Conservation (phyloP, 1,140 invertebrate species). For the Anthonomus grandis region DNA sequence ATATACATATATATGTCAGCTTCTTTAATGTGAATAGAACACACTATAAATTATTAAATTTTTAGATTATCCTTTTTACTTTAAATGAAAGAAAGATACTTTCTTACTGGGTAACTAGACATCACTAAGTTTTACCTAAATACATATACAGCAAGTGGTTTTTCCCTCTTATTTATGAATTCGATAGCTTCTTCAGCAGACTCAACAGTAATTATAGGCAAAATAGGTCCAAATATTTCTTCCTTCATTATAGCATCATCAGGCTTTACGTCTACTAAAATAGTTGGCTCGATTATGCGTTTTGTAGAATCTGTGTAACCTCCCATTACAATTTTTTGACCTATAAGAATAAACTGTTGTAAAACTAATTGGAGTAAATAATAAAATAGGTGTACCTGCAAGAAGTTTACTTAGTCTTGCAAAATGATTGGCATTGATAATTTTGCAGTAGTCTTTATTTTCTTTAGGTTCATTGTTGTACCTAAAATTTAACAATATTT, state of each 20-base stretch:
- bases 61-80: too few relatives aligned
- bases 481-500: too few relatives aligned
- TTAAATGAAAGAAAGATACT: too few relatives aligned
- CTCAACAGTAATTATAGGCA: slow-evolving; percentile 80
- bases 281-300: slow-evolving; percentile 78
- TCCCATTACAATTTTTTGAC: slow-evolving; percentile 69
- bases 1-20: too few relatives aligned
- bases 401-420: slow-evolving; percentile 50
- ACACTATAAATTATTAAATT: too few relatives aligned
- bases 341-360: slow-evolving; percentile 6
- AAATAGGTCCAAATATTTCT: slow-evolving; percentile 92
- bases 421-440: slow-evolving; percentile 82
- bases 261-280: slow-evolving; percentile 68
- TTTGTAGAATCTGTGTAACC: slow-evolving; percentile 71
- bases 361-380: neutral
- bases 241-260: slow-evolving; percentile 81
- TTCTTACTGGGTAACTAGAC: too few relatives aligned
- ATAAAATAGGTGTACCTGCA: slow-evolving; percentile 44
- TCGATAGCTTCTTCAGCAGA: slow-evolving; percentile 85
- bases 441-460: slow-evolving; percentile 79
- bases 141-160: slow-evolving; percentile 81
- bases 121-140: slow-evolving; percentile 58
- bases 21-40: too few relatives aligned
- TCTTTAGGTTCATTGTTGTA: too few relatives aligned
- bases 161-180: slow-evolving; percentile 66